Evolutionary conservation across 23 tunicate species (phyloP).

Genomic region (Ascidia mentula): DNA sequence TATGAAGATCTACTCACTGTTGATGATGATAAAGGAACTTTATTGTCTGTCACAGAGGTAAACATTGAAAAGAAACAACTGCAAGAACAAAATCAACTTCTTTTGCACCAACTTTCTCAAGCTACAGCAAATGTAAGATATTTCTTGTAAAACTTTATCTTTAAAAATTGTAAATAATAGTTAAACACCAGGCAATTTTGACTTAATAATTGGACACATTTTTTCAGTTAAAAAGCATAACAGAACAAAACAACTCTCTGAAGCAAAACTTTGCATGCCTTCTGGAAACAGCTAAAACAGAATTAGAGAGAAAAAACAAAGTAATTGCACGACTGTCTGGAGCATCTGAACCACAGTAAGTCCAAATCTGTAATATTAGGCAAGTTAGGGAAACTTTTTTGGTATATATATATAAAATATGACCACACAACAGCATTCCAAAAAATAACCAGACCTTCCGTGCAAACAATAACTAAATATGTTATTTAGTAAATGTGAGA

Average conservation of each 20-base stretch:
- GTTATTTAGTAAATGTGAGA: too few species aligned
- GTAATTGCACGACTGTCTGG: conserved; percentile 31
- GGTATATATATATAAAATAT: neutral
- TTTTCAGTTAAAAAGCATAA: neutral
- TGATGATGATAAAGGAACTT: conserved; percentile 23
- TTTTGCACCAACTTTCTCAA: conserved; percentile 26
- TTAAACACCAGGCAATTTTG: too few species aligned
- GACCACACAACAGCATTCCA: neutral
- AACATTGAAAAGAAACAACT: conserved; percentile 27
- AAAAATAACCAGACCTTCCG: too few species aligned
- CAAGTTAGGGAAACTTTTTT: neutral
- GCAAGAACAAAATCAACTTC: conserved; percentile 35
- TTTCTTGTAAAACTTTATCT: too few species aligned
- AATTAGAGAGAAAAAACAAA: conserved; percentile 51
- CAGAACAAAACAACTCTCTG: conserved; percentile 24
- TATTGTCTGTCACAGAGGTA: neutral
- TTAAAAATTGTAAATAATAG: too few species aligned
- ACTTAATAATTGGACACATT: too few species aligned
- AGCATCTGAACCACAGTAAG: neutral
- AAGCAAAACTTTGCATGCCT: conserved; percentile 43
- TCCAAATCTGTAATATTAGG: neutral
- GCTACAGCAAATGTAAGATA: conserved; percentile 22
- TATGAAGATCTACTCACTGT: conserved; percentile 72
- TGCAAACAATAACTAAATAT: too few species aligned
- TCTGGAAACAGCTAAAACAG: conserved; percentile 41